These are phyloP conservation scores for Drosophila monieri DNA, from an alignment of 2,888 invertebrate genomes.

Conservation along the genomic window DNA sequence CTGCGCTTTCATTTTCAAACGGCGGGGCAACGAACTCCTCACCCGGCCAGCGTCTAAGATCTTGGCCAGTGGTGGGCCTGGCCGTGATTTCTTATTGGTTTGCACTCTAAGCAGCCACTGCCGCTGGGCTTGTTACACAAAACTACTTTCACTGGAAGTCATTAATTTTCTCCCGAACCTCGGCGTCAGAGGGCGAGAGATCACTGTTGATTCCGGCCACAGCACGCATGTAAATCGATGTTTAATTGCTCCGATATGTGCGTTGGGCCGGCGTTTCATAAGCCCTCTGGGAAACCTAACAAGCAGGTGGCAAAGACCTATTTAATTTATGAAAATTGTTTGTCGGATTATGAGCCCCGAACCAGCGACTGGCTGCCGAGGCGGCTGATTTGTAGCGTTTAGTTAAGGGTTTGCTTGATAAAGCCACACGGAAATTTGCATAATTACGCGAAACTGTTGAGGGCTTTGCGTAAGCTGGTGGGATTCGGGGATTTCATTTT, in stretches of 20 bases:
- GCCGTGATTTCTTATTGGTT: constrained; percentile 40
- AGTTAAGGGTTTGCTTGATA: constrained; percentile 36
- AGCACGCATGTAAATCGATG: constrained; percentile 66
- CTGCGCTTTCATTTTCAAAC: constrained; percentile 69
- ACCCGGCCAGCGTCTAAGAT: constrained; percentile 53
- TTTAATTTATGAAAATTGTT: constrained; percentile 57
- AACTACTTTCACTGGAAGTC: constrained; percentile 68
- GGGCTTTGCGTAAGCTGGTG: constrained; percentile 50
- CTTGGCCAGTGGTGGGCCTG: constrained; percentile 19
- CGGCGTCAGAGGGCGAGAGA: constrained; percentile 39
- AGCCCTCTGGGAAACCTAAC: constrained; percentile 35
- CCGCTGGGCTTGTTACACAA: constrained; percentile 43
- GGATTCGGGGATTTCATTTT: constrained; percentile 50
- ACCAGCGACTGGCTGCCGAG: constrained; percentile 15
- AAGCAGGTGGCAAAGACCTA: constrained; percentile 51
- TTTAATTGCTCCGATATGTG: constrained; percentile 66
- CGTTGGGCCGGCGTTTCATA: constrained; percentile 46
- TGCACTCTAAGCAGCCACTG: constrained; percentile 33
- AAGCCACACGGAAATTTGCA: constrained; percentile 53
- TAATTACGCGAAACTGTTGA: constrained; percentile 66
- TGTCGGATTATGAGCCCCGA: constrained; percentile 26
- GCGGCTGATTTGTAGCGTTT: constrained; percentile 67
- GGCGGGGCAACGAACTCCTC: constrained; percentile 63
- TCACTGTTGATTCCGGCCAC: constrained; percentile 32
- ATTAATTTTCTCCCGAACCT: constrained; percentile 67